Evolutionary conservation across 2,888 invertebrate species (phyloP).

Genomic region (Tetragonisca angustula): DNA sequence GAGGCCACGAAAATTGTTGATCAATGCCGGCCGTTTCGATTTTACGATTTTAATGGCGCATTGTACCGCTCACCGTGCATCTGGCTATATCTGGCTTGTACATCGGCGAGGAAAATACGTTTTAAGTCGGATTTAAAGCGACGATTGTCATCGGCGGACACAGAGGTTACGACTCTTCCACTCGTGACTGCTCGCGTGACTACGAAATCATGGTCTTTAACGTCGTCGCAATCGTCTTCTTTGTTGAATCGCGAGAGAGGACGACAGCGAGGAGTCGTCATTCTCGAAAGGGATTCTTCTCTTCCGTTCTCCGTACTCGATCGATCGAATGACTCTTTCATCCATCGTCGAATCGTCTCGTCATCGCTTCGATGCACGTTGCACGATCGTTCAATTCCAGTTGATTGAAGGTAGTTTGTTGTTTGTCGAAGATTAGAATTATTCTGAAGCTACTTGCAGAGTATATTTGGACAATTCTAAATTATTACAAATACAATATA

Average conservation of each 20-base stretch:
- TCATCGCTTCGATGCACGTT: conserved; percentile 34
- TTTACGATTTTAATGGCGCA: conserved; percentile 47
- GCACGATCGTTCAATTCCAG: not conserved
- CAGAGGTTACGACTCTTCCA: conserved; percentile 47
- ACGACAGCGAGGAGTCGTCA: conserved; percentile 24
- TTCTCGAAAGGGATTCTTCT: conserved; percentile 62
- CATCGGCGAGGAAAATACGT: conserved; percentile 44
- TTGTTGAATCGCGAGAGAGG: conserved; percentile 23
- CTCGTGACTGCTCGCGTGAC: conserved; percentile 53
- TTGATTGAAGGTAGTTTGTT: not conserved
- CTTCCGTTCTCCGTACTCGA: conserved; percentile 36
- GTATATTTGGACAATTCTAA: not conserved
- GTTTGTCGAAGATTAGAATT: not conserved
- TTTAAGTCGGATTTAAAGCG: conserved; percentile 52
- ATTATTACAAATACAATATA: not conserved
- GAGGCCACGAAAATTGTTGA: conserved; percentile 47
- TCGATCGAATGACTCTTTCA: conserved; percentile 70
- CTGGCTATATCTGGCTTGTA: conserved; percentile 31
- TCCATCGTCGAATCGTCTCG: conserved; percentile 48
- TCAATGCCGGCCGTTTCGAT: conserved; percentile 21
- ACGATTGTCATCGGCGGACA: conserved; percentile 60
- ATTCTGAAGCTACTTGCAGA: not conserved
- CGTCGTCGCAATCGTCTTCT: conserved; percentile 43
- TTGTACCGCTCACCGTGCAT: conserved; percentile 32
- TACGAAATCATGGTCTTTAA: conserved; percentile 51